Evolutionary conservation across 2,888 invertebrate genomes (phyloP), one percentile per base, ranked within the genome.

Genomic region (Odontomyia ornata): DNA sequence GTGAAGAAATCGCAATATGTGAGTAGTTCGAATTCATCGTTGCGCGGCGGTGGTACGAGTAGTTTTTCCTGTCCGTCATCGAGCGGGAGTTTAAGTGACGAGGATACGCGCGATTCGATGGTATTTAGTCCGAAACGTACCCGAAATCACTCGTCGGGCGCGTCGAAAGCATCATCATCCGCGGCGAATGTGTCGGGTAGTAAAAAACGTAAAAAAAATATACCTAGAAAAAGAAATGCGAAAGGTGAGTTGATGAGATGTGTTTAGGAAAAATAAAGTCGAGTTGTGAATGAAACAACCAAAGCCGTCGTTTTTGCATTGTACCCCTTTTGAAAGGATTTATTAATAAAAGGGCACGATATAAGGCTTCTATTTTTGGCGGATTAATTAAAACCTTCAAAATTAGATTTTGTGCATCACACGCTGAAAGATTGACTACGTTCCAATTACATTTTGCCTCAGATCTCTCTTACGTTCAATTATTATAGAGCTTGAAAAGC

Each of bases 11-110:
- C 81, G 78, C 83, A 80, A 72, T 65, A 36, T 56, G 88, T 89
- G 88, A 88, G 88, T 88, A 77, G 73, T 72, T 88, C 82, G 84
- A 87, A 85, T 88, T 91, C 88, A 89, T 91, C 89, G 90, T 91
- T 90, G 90, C 91, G 73, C 13, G 73, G 73, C 30, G 73, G 65
- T 18, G 75, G 43, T 76, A 76, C 36, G 28, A 62, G 46, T 23
- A 78, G 76, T 57, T 57, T 60, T 30, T 78, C 79, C 27, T 46
- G 65, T 47, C 75, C 65, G n/a, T 65, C 64, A 30, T 76, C 75
- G 18, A 65, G 65, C 15, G 65, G 76, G 0, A 47, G 78, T 15
- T 7, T 79, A 47, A 80, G 80, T 56, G 80, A 80, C 69, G 80
- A 80, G 30, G 81, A 81, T 52, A 78, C 79, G 21, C 72, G 80